Conservation (phyloP, 2,888 invertebrate genomes). For the Chloroclystis v-ata region DNA sequence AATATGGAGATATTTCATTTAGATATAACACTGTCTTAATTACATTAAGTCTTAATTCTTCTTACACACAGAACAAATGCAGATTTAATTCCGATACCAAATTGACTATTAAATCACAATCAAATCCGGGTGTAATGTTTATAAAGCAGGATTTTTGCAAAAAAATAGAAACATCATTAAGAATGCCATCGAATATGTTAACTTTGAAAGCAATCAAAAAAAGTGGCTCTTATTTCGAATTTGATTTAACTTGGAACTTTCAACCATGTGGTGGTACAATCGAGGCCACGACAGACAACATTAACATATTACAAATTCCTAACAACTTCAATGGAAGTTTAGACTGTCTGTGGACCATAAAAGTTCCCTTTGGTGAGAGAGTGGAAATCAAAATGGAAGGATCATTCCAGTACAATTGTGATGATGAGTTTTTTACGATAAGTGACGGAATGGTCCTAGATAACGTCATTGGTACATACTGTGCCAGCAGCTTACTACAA, state of each 20-base stretch:
- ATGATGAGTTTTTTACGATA: slow-evolving; percentile 68
- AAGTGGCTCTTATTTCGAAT: slow-evolving; percentile 48
- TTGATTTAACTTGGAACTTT: slow-evolving; percentile 49
- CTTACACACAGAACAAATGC: slow-evolving; percentile 40
- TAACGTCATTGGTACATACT: slow-evolving; percentile 79
- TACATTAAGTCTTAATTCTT: slow-evolving; percentile 44
- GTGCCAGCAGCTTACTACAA: slow-evolving; percentile 72
- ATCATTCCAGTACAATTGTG: slow-evolving; percentile 46
- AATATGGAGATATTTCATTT: slow-evolving; percentile 14
- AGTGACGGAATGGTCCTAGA: slow-evolving; percentile 69
- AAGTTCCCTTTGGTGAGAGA: slow-evolving; percentile 54
- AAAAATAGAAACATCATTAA: slow-evolving; percentile 38
- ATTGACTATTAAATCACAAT: slow-evolving; percentile 39
- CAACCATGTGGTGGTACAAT: slow-evolving; percentile 84
- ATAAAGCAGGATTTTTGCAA: slow-evolving; percentile 45
- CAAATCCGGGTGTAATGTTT: slow-evolving; percentile 17
- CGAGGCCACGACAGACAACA: slow-evolving; percentile 38
- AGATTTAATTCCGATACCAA: slow-evolving; percentile 42
- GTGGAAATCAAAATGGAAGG: slow-evolving; percentile 57
- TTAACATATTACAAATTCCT: slow-evolving; percentile 58
- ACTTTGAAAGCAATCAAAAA: slow-evolving; percentile 45
- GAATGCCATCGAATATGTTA: slow-evolving; percentile 47
- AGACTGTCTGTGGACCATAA: slow-evolving; percentile 86
- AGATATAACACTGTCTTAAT: slow-evolving; percentile 48
- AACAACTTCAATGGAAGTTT: slow-evolving; percentile 61